Evolutionary conservation across 1,140 invertebrate species (phyloP), one percentile per base, ranked within the genome.

Genomic region (Chrysoperla carnea): DNA sequence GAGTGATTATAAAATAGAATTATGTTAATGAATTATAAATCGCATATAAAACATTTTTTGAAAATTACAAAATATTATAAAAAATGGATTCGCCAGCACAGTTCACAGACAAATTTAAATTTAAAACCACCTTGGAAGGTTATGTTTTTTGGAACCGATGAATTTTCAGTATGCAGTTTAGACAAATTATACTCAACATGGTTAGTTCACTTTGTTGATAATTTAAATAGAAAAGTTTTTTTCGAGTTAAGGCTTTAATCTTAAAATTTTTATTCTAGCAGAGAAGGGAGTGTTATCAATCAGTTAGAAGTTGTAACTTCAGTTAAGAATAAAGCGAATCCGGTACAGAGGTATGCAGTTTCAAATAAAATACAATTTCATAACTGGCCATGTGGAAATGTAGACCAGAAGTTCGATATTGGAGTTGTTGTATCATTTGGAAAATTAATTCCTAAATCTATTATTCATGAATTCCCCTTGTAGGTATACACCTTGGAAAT

Each of bases 391-490:
- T 41, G 67, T 8, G 31, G 51, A 13, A 43, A 52, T 4, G 29
- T 45, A 8, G 36, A 56, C 8, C 40, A 54, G 14, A 50, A 64
- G 29, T 80, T 71, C 62, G 66, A 81, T 51, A 55, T 82, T 39
- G 78, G 78, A 17, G 52, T 81, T 37, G 74, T 82, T 28, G 77
- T 79, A 1, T 80, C 78, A 1, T 83, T 81, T 66, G 79, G 79
- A 0, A 68, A 78, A 58, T 54, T 82, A 40, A 81, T 83, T 54
- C 76, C 79, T 5, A 52, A 64, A 42, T 42, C 57, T 11, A 59
- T 81, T 3, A 81, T 83, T 27, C 57, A 71, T 36, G 57, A 62
- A 27, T 79, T 82, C 59, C 69, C 73, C 31, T 49, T 73, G 70
- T 78, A 65, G 67, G 66, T 62, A 31, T n/a, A 47, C 44, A n/a